phyloP scores from a whole-genome alignment of 2,888 invertebrate species.

The Amblyteles armatorius region DNA sequence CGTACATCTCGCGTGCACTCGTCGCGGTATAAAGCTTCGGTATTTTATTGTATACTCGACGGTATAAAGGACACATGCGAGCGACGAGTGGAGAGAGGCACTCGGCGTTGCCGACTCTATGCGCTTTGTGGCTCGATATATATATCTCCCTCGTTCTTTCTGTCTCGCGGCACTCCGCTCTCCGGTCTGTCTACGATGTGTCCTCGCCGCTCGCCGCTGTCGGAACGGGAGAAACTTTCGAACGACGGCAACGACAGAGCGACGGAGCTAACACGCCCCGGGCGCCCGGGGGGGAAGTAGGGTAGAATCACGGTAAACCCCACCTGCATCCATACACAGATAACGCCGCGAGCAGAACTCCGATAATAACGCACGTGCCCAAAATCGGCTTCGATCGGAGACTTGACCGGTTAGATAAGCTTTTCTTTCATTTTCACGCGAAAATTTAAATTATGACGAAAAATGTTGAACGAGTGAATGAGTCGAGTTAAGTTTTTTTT shows the following conservation, averaged over 20 bases:
- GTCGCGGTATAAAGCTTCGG: constrained; percentile 47
- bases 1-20: constrained; percentile 39
- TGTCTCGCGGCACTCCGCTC: neutral
- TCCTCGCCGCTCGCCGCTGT: constrained; percentile 19
- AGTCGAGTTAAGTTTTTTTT: no score
- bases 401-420: neutral
- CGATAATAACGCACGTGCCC: neutral
- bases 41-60: constrained; percentile 44
- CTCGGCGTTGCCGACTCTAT: constrained; percentile 29
- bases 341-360: neutral
- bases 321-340: constrained; percentile 47
- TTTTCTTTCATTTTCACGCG: no score
- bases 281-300: constrained; percentile 7
- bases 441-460: no score
- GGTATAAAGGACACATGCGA: constrained; percentile 53
- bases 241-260: constrained; percentile 22
- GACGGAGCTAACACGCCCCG: constrained; percentile 27
- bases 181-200: constrained; percentile 36
- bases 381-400: neutral
- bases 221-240: constrained; percentile 61
- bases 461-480: no score
- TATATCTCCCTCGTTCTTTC: neutral
- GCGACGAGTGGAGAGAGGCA: constrained; percentile 26
- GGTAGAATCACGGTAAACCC: constrained; percentile 33
- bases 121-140: constrained; percentile 23